Evolutionary conservation across 2,888 invertebrate species (phyloP), one percentile per base, ranked within the genome.

Genomic region (Drosophila leonis): DNA sequence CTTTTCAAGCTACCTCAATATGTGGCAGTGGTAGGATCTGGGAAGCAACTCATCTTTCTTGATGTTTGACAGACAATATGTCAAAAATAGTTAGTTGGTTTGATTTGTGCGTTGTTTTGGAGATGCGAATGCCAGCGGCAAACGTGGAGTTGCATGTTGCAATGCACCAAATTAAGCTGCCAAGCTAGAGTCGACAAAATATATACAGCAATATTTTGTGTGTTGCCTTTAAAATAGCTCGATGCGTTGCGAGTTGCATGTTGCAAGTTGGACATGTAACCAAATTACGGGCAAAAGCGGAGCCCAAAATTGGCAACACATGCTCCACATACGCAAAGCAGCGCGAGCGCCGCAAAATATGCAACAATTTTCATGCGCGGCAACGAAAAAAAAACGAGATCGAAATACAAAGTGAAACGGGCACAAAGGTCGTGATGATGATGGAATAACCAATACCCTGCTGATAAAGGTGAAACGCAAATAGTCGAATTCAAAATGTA

Each of bases 281-380:
- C 86, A 85, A 88, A 88, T 83, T 85, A 88, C 65, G 59, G 48
- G 31, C 51, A 60, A 61, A 68, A 64, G 39, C 39, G 51, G 59
- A 37, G 39, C 46, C 37, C 55, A 10, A 77, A 57, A 77, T 48
- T 33, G 68, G 63, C 70, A 79, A 69, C 86, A 83, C 83, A 85
- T 82, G 86, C 74, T 67, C 65, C 72, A 62, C 88, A 77, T 77
- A 70, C 54, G 71, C 56, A 48, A 64, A 55, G 49, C 37, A 33
- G 51, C 55, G 77, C 61, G 51, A 35, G 64, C 46, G 62, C 63
- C 72, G 29, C 75, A 84, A 79, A 83, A 88, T 85, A 83, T 83
- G 80, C 83, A 83, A 88, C 88, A 85, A 85, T 88, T 83, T 79
- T 65, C 78, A 65, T 64, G 64, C 52, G 49, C 65, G 46, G 42